phyloP scores from a whole-genome alignment of 2,888 invertebrate genomes.

The Phania funesta region DNA sequence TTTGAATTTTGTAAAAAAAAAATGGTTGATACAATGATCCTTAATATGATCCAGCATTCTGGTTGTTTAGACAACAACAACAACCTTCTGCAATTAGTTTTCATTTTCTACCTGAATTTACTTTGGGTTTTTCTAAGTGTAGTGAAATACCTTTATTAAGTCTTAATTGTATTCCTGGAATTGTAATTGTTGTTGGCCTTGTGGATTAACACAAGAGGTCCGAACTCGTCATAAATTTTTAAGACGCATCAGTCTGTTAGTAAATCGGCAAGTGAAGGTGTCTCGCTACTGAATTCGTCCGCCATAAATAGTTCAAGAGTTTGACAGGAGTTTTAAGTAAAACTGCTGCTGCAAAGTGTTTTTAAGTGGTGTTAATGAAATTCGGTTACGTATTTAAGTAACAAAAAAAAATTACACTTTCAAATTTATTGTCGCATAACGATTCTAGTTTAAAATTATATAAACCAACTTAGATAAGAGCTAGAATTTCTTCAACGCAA shows the following conservation, averaged over 20 bases:
- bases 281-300: slow-evolving; percentile 43
- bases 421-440: no score
- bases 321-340: not conserved
- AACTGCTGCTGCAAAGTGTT: not conserved
- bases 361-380: not conserved
- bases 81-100: not conserved
- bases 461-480: no score
- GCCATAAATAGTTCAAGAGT: not conserved
- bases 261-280: slow-evolving; percentile 69
- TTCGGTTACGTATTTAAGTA: no score
- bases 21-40: not conserved
- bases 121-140: slow-evolving; percentile 31
- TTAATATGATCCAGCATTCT: not conserved
- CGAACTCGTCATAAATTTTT: slow-evolving; percentile 71
- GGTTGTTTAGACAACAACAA: not conserved
- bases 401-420: no score
- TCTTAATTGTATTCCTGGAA: not conserved
- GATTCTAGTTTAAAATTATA: no score
- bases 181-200: slow-evolving; percentile 26
- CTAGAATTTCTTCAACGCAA: no score
- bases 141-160: not conserved
- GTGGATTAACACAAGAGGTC: slow-evolving; percentile 47
- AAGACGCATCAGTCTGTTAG: slow-evolving; percentile 62
- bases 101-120: not conserved
- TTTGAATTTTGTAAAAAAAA: not conserved